Evolutionary conservation across 2,888 invertebrate genomes (phyloP).

Genomic region (Tenthredo mesomela): DNA sequence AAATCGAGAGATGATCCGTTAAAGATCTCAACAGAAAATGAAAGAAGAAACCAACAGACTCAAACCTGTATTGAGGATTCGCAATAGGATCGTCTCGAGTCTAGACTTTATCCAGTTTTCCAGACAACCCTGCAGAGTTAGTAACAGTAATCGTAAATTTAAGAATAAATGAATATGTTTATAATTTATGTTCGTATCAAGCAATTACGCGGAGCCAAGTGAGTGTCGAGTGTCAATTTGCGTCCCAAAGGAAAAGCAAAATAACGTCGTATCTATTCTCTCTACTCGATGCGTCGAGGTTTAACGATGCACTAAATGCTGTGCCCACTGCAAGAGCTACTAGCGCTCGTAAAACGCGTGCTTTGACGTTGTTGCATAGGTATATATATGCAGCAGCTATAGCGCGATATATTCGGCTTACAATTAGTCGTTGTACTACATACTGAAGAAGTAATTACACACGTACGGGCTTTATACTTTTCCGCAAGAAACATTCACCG

Average conservation of each 20-base stretch:
- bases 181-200: constrained; percentile 21
- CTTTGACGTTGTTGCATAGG: constrained; percentile 13
- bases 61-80: not conserved
- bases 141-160: not conserved
- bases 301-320: constrained; percentile 50
- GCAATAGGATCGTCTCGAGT: constrained; percentile 9
- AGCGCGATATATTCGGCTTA: constrained; percentile 8
- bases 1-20: not conserved
- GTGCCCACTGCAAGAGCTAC: constrained; percentile 12
- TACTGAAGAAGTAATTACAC: constrained; percentile 4
- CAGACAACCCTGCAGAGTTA: not conserved
- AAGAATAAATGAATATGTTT: not conserved
- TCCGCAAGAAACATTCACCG: not conserved
- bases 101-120: not conserved
- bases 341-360: constrained; percentile 37
- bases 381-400: not conserved
- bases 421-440: constrained; percentile 34
- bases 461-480: constrained; percentile 10
- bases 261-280: constrained; percentile 41
- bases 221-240: constrained; percentile 26
- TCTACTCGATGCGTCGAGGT: constrained; percentile 43
- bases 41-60: not conserved
- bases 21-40: not conserved
- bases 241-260: constrained; percentile 20
- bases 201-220: constrained; percentile 31